Evolutionary conservation across 2,113 vertebrate genomes (phyloP).

Genomic region (Pollimyrus isidori): DNA sequence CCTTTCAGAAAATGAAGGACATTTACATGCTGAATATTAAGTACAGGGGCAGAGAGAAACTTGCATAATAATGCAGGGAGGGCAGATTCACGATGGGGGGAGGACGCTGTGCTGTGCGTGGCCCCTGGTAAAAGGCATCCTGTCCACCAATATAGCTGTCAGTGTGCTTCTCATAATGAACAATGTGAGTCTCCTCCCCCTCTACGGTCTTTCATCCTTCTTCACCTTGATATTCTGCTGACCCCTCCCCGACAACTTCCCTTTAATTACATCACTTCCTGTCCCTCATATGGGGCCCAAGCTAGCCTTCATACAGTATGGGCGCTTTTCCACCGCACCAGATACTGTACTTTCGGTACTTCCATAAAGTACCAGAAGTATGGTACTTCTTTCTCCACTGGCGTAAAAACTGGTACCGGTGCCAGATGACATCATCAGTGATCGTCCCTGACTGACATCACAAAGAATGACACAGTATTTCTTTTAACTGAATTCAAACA

Average conservation of each 20-base stretch:
- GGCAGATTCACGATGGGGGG: neutral
- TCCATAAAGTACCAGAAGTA: too few species aligned
- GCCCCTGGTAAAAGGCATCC: neutral
- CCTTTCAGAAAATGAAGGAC: neutral
- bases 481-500: too few species aligned
- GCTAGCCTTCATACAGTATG: neutral
- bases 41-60: neutral
- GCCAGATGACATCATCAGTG: too few species aligned
- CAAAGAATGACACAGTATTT: too few species aligned
- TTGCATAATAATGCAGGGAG: neutral
- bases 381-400: too few species aligned
- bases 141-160: neutral
- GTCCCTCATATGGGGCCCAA: neutral
- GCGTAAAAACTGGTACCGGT: too few species aligned
- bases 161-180: neutral
- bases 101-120: neutral
- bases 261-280: neutral
- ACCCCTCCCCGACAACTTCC: neutral
- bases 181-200: neutral
- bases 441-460: too few species aligned
- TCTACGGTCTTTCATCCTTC: neutral
- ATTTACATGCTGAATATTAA: neutral
- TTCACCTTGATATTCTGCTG: neutral
- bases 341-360: too few species aligned
- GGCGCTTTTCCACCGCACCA: too few species aligned